Conservation (phyloP, 2,888 invertebrate genomes). For the Pachliopta kotzebuea region DNA sequence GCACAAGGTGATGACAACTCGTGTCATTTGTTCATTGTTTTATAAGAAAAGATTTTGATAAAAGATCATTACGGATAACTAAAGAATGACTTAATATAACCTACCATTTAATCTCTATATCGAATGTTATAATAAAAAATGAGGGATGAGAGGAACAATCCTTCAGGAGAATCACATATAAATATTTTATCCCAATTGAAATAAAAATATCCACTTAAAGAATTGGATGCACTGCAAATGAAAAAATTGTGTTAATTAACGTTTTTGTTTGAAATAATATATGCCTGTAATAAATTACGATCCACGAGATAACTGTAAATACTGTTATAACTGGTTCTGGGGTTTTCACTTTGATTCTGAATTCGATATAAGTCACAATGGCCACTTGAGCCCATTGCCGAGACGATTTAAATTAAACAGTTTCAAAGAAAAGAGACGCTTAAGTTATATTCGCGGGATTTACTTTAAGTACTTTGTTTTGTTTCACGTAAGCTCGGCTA, state of each 20-base stretch:
- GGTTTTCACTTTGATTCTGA: conserved; percentile 9
- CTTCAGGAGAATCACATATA: background rate
- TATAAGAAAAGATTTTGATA: background rate
- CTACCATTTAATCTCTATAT: background rate
- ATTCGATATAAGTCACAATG: conserved; percentile 13
- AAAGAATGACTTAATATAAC: background rate
- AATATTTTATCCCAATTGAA: background rate
- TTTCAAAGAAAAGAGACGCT: background rate
- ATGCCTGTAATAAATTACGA: conserved; percentile 1
- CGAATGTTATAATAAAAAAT: background rate
- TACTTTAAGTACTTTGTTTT: background rate
- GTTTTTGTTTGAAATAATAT: background rate
- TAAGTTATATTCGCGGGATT: background rate
- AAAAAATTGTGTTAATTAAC: background rate
- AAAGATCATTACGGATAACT: background rate
- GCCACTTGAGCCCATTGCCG: conserved; percentile 1
- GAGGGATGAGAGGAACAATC: background rate
- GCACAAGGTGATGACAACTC: too few relatives aligned
- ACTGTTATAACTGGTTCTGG: conserved; percentile 22
- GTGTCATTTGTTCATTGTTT: too few relatives aligned
- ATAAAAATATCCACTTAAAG: background rate
- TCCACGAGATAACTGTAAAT: conserved; percentile 20
- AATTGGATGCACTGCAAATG: background rate
- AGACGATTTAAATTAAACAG: conserved; percentile 8
- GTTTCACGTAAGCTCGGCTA: background rate